Evolutionary conservation across 2,888 invertebrate species (phyloP).

Genomic region (Nomada flava): DNA sequence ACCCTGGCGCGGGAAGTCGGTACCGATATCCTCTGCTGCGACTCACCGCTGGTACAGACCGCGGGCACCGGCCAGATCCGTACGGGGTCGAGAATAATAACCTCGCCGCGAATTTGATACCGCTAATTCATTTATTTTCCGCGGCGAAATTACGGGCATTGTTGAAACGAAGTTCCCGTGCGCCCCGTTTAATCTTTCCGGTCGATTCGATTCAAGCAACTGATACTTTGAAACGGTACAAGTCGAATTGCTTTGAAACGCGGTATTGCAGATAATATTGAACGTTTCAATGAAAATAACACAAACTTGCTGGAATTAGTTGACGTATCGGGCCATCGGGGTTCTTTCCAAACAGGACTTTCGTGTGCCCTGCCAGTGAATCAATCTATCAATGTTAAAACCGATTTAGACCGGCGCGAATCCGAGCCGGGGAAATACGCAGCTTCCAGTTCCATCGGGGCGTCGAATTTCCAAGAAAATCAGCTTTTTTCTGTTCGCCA

Average conservation of each 20-base stretch:
- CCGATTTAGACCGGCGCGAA: too few relatives aligned
- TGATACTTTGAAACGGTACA: background rate
- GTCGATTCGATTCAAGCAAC: too few relatives aligned
- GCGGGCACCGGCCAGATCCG: background rate
- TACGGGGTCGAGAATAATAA: background rate
- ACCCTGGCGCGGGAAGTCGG: conserved; percentile 65
- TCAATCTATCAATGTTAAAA: background rate
- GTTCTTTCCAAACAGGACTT: too few relatives aligned
- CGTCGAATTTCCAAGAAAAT: conserved; percentile 55
- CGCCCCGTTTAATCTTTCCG: background rate
- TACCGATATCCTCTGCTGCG: conserved; percentile 55
- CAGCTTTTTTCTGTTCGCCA: conserved; percentile 33
- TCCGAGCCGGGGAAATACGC: background rate
- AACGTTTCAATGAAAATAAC: too few relatives aligned
- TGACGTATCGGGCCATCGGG: too few relatives aligned
- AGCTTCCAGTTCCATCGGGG: background rate
- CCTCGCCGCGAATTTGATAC: conserved; percentile 7
- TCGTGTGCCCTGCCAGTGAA: too few relatives aligned
- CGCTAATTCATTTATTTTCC: conserved; percentile 5
- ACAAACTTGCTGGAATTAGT: too few relatives aligned
- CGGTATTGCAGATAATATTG: too few relatives aligned
- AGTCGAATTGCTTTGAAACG: too few relatives aligned
- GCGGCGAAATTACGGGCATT: background rate
- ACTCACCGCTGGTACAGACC: conserved; percentile 36
- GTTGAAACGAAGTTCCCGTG: background rate